Evolutionary conservation across 2,797 vertebrate genomes (phyloP), one percentile per base, ranked within the genome.

Genomic region (Coreius guichenoti): DNA sequence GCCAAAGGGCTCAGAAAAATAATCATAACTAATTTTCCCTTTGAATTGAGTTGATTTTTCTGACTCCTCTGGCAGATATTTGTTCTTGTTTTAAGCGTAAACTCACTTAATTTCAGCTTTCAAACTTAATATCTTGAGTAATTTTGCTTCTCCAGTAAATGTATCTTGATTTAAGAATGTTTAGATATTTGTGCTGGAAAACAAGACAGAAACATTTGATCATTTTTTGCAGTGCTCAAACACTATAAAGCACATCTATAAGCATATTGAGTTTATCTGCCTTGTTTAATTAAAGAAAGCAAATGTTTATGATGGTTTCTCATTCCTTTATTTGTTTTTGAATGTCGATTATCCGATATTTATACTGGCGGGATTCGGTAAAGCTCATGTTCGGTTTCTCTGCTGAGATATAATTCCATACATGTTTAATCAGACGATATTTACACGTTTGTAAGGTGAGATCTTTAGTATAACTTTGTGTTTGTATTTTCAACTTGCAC

Each of bases 401-500:
- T 36, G 33, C 1, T 23, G 33, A 21, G 14, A 45, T 29, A 4
- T 70, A 69, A 63, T 54, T 79, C 33, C 39, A n/a, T 45, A 45
- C 16, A 7, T 3, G 54, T 61, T 31, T 61, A 47, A 33, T 73
- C 26, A 31, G n/a, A 8, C 29, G 5, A 31, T 45, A 16, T 45
- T 39, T 70, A 21, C 23, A 43, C 45, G 16, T 58, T 8, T 31
- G 31, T 39, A 17, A 21, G 80, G 33, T 2, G 51, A 58, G 80
- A 61, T 39, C 70, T 70, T 54, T 65, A 65, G 58, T 76, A 54
- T 72, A 51, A 80, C 74, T 68, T 47, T 81, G 17, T 86, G 11
- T 47, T 63, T 65, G 8, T 26, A 49, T 70, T 63, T 33, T 58
- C 21, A 33, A 23, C n/a, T 36, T 21, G 54, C 49, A 29, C 26